Evolutionary conservation across 2,888 invertebrate genomes (phyloP).

Genomic region (Caenorhabditis virilis): DNA sequence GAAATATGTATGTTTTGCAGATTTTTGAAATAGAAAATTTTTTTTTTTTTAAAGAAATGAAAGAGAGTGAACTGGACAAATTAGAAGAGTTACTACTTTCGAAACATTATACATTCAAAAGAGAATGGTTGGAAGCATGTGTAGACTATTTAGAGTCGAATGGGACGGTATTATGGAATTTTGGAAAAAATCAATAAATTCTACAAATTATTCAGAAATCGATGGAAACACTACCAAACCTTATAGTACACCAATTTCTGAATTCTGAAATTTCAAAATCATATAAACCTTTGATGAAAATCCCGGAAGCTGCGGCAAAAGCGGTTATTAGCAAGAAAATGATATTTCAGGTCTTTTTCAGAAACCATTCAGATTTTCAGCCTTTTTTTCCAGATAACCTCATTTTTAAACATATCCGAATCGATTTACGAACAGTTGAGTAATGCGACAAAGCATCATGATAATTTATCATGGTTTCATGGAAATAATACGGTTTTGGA

Average conservation of each 20-base stretch:
- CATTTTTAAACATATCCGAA: slow-evolving; percentile 14
- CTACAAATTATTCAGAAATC: no score
- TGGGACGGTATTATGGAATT: not conserved
- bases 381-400: slow-evolving; percentile 5
- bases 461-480: slow-evolving; percentile 39
- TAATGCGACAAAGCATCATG: slow-evolving; percentile 13
- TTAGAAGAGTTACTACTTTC: not conserved
- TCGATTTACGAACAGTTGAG: slow-evolving; percentile 30
- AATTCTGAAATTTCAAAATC: slow-evolving; percentile 28
- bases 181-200: no score
- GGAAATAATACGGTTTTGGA: slow-evolving; percentile 3
- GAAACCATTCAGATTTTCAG: not conserved
- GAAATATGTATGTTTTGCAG: not conserved
- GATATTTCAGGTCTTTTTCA: slow-evolving; percentile 35
- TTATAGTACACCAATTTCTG: slow-evolving; percentile 37
- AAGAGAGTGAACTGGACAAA: slow-evolving; percentile 2
- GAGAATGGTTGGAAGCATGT: slow-evolving; percentile 18
- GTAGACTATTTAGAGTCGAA: slow-evolving; percentile 11
- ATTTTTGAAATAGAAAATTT: not conserved
- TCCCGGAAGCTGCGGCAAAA: slow-evolving; percentile 32
- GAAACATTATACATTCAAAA: slow-evolving; percentile 11
- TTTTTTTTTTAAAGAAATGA: slow-evolving; percentile 9
- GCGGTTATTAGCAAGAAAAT: slow-evolving; percentile 25
- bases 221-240: no score
- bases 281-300: slow-evolving; percentile 31